phyloP scores from a whole-genome alignment of 2,113 vertebrate species.

The Stomatorhinus ivindoensis region DNA sequence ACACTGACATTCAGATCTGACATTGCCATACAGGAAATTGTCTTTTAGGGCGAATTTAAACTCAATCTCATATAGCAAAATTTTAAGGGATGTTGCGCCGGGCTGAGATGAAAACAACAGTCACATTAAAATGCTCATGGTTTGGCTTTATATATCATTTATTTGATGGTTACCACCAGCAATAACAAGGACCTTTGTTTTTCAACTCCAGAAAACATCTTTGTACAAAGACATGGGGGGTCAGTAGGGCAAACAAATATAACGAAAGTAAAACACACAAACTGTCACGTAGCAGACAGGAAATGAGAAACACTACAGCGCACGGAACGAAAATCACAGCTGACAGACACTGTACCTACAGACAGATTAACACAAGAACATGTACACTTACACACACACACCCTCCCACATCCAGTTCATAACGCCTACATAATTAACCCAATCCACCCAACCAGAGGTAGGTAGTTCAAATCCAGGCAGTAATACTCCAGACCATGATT shows the following conservation, averaged over 20 bases:
- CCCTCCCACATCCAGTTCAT: not conserved
- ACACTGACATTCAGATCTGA: not conserved
- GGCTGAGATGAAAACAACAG: not conserved
- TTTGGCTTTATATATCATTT: not conserved
- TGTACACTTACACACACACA: not conserved
- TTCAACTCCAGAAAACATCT: not conserved
- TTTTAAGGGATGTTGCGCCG: not conserved
- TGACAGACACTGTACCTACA: not conserved
- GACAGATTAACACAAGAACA: not conserved
- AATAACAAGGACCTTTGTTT: not conserved
- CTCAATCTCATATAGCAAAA: not conserved
- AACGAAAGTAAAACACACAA: not conserved
- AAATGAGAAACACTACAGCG: not conserved
- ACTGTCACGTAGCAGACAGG: not conserved
- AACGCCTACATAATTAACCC: not conserved
- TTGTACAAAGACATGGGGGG: not conserved
- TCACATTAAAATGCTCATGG: not conserved
- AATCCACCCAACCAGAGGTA: not conserved
- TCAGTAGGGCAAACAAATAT: not conserved
- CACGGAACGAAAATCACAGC: not conserved
- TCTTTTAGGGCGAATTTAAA: not conserved
- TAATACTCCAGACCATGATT: not conserved
- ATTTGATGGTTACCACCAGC: slow-evolving; percentile 7
- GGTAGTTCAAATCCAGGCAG: not conserved
- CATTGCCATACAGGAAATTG: not conserved